Conservation (phyloP, 1,140 invertebrate genomes). For the Diplogasteroides magnus region DNA sequence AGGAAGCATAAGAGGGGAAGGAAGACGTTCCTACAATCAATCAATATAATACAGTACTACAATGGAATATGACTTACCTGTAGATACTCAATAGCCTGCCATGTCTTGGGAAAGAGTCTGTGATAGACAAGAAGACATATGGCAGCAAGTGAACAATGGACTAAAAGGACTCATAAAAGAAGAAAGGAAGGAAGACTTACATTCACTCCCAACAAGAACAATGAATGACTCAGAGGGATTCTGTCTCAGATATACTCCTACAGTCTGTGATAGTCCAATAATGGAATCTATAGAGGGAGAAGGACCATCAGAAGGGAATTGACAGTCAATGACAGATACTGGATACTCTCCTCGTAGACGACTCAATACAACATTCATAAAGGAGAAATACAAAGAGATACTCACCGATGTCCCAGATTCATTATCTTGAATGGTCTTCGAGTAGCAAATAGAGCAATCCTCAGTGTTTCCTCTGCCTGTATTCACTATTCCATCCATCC, state of each 20-base stretch:
- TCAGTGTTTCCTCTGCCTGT: constrained; percentile 35
- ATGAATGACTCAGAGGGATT: neutral
- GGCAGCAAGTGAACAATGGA: neutral
- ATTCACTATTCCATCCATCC: too few species aligned
- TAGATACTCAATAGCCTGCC: neutral
- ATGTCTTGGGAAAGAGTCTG: neutral
- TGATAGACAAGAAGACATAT: neutral
- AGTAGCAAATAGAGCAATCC: constrained; percentile 4
- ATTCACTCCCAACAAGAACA: neutral
- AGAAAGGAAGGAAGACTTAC: neutral
- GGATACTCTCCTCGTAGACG: constrained; percentile 29
- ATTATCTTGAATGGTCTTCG: constrained; percentile 25
- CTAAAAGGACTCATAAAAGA: constrained; percentile 1
- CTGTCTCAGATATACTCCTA: neutral
- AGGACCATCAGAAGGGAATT: constrained; percentile 7
- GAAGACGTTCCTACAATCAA: constrained; percentile 9
- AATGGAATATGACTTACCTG: neutral
- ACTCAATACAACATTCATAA: constrained; percentile 6
- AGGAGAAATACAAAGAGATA: neutral
- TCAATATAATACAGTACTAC: too few species aligned
- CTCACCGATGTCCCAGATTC: constrained; percentile 27
- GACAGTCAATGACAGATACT: constrained; percentile 10
- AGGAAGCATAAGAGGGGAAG: constrained; percentile 24
- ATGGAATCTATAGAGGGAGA: neutral
- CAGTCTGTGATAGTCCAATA: neutral